A percentile compares a stretch with the other conserved stretches of the same genome.
Evolutionary conservation across 2,888 invertebrate genomes (phyloP).

Genomic region (Scrobipalpa atriplicella): DNA sequence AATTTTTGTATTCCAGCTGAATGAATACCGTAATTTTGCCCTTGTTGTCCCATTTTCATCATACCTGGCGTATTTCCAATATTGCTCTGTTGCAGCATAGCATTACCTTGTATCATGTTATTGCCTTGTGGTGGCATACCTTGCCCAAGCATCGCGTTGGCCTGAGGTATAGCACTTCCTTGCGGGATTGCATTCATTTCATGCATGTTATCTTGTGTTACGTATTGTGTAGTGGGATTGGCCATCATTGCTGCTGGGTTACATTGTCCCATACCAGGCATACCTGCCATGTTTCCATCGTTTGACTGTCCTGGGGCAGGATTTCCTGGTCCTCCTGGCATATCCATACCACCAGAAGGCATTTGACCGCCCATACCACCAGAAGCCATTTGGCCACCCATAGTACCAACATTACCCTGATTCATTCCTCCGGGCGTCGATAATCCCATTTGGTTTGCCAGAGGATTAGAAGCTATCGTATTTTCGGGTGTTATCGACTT

Average conservation of each 20-base stretch:
- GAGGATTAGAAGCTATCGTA: slow-evolving; percentile 60
- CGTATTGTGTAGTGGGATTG: slow-evolving; percentile 42
- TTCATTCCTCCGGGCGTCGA: slow-evolving; percentile 34
- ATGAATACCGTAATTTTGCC: slow-evolving; percentile 52
- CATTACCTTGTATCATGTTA: not conserved
- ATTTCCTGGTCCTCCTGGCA: slow-evolving; percentile 30
- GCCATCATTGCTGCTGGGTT: slow-evolving; percentile 33
- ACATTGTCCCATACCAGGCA: slow-evolving; percentile 17
- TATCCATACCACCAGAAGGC: slow-evolving; percentile 33
- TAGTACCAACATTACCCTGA: slow-evolving; percentile 1
- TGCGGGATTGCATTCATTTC: slow-evolving; percentile 14
- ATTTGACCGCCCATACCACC: slow-evolving; percentile 33
- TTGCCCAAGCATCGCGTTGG: not conserved
- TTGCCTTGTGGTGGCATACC: not conserved
- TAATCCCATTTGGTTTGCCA: slow-evolving; percentile 59
- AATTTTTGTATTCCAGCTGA: slow-evolving; percentile 63
- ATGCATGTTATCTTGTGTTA: slow-evolving; percentile 42
- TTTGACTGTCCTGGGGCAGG: slow-evolving; percentile 30
- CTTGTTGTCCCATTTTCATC: slow-evolving; percentile 5
- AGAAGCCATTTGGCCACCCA: not conserved
- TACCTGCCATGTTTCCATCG: slow-evolving; percentile 33
- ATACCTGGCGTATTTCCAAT: slow-evolving; percentile 15
- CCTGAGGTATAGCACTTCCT: slow-evolving; percentile 20
- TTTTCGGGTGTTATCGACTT: slow-evolving; percentile 63
- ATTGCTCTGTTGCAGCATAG: not conserved